Base-by-base conservation (phyloP, 2,888 invertebrate genomes). In the Terebella lapidaria region DNA sequence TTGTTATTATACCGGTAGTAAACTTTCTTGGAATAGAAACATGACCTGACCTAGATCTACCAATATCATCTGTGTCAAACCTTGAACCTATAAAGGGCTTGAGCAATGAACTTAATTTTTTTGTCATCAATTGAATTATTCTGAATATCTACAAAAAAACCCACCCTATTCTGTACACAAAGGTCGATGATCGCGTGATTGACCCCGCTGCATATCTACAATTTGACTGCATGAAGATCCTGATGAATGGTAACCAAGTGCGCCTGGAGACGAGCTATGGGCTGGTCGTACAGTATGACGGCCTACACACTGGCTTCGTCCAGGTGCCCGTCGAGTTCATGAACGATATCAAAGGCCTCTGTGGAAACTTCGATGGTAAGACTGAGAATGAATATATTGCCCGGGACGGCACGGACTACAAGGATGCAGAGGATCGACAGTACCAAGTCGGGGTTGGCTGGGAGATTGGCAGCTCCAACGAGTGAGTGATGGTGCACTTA, bases 261-360 rank as follows among this genome's bases (percentile, higher is more conserved):
- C 58, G 58, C n/a, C 25, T 58, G 42, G 58, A 30, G 3, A 58
- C 58, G n/a, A 45, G 54, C 58, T 58, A 54, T 27, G 42, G 54
- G 22, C 45, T 58, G 58, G 22, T 58, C 26, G 54, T 58, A 10
- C 42, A 58, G 58, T 27, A 20, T 30, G 58, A 58, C 46, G 58
- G 58, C 3, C 20, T 22, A 5, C 54, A 54, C 54, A 54, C 45
- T 10, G 35, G 35, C 2, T 29, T 47, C 26, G 45, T 58, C 3
- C 28, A 54, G 28, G 20, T 58, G n/a, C 58, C 58, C 5, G 4
- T 42, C 26, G 45, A 28, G 4, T 55, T 35, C 54, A 27, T n/a
- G 2, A 20, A 18, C 25, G 25, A 18, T 5, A 54, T 47, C 45
- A 20, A 22, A n/a, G 58, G 58, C 20, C n/a, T 58, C 2, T 58